A percentile compares a stretch with the other conserved stretches of the same genome.
These are phyloP conservation scores for Gopherus evgoodei DNA, from an alignment of 2,113 vertebrate genomes.

Conservation along the genomic window DNA sequence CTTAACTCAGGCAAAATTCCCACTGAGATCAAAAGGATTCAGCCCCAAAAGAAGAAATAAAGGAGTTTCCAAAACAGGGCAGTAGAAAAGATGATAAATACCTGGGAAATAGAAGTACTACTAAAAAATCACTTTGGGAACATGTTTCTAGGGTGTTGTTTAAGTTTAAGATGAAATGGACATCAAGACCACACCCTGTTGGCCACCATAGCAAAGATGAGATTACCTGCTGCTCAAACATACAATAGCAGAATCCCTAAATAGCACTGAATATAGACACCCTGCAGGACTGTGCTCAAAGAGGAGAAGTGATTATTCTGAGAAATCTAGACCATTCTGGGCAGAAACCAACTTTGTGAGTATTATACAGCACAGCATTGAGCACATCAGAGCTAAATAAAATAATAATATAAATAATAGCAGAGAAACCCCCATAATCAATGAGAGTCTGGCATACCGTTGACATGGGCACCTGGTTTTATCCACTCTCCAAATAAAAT, in stretches of 20 bases:
- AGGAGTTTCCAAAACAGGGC: neutral
- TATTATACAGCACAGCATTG: neutral
- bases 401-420: accelerated
- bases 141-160: accelerated
- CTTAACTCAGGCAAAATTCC: neutral
- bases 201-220: neutral
- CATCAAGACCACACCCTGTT: neutral
- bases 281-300: neutral
- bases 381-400: neutral
- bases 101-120: neutral
- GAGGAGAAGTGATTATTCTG: neutral
- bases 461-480: conserved; percentile 94
- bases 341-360: neutral
- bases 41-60: neutral
- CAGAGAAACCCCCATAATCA: accelerated
- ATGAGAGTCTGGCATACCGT: conserved; percentile 79
- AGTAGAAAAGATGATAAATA: neutral
- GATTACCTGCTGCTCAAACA: neutral
- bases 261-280: neutral
- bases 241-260: neutral
- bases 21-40: neutral
- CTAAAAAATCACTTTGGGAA: neutral
- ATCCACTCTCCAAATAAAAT: conserved; percentile 92
- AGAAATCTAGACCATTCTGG: neutral
- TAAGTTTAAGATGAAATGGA: neutral